Evolutionary conservation across 1,140 invertebrate genomes (phyloP), one percentile per base, ranked within the genome.

Genomic region (Eupristina koningsbergeri): DNA sequence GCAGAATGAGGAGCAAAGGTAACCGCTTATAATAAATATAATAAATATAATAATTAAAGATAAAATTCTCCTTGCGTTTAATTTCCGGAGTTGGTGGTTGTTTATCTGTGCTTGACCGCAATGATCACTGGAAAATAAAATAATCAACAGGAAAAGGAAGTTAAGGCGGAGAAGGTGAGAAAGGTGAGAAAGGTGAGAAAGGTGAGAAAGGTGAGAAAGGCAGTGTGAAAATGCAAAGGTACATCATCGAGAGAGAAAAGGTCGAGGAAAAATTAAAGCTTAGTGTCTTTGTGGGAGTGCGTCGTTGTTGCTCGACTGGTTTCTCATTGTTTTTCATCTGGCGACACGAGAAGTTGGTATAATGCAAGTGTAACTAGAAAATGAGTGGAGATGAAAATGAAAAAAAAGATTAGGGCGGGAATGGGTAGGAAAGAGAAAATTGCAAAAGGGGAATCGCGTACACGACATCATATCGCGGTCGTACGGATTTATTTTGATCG

Each of bases 401-500:
- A 29, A 47, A 45, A 29, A 47, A n/a, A 31, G 5, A 50, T 45
- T 3, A 2, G 19, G 13, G 26, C 41, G 29, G 0, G 11, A 47
- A 71, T 26, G 41, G 26, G n/a, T 19, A n/a, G 41, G 2, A 31
- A 47, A 45, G 0, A 0, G 58, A 45, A 78, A 64, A 64, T 45
- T 22, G 22, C 7, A 69, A 79, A 47, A 19, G 63, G 19, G 1
- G 34, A 7, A 64, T 64, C 29, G 11, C 76, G 58, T 3, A 13
- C 34, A 7, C 19, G 22, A 64, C 22, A 22, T 58, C 53, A 9
- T 26, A 26, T 13, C 53, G n/a, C 31, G 39, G 34, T 61, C 31
- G 34, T 36, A n/a, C 53, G 67, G 41, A 73, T 80, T 80, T 80
- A 73, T 80, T 53, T 73, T 80, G 73, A 80, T 73, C 45, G 47